A percentile compares a stretch with the other conserved stretches of the same genome.
Evolutionary conservation across 2,888 invertebrate genomes (phyloP).

Genomic region (Entomobrya proxima): DNA sequence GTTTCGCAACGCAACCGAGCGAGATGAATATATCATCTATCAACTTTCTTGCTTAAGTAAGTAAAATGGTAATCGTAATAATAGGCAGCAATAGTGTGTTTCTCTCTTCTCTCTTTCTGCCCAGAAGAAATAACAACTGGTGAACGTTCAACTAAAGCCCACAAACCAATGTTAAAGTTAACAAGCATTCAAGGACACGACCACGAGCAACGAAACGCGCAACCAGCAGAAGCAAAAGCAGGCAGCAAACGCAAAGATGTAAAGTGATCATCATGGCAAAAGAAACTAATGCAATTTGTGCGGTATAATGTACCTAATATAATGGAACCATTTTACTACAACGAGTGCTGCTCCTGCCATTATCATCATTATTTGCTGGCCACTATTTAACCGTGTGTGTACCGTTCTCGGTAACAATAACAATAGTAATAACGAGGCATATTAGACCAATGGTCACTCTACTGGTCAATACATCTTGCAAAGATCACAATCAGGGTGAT

Average conservation of each 20-base stretch:
- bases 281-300: slow-evolving; percentile 36
- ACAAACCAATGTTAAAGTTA: slow-evolving; percentile 35
- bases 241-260: background rate
- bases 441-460: background rate
- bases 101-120: no score
- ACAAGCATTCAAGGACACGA: slow-evolving; percentile 38
- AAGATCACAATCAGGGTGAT: background rate
- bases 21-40: background rate
- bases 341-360: background rate
- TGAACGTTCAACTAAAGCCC: background rate
- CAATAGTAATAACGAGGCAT: background rate
- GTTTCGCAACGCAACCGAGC: slow-evolving; percentile 2
- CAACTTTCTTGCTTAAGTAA: background rate
- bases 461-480: no score
- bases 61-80: background rate
- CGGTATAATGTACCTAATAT: slow-evolving; percentile 4
- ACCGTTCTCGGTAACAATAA: background rate
- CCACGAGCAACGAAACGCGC: background rate
- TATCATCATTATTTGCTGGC: background rate
- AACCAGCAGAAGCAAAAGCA: background rate
- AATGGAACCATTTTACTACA: slow-evolving; percentile 4
- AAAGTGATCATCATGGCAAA: background rate
- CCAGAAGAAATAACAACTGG: background rate
- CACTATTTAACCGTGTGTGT: slow-evolving; percentile 11
- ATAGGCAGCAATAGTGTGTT: background rate